Base-by-base conservation (phyloP, 2,797 vertebrate genomes). In the Notolabrus celidotus region DNA sequence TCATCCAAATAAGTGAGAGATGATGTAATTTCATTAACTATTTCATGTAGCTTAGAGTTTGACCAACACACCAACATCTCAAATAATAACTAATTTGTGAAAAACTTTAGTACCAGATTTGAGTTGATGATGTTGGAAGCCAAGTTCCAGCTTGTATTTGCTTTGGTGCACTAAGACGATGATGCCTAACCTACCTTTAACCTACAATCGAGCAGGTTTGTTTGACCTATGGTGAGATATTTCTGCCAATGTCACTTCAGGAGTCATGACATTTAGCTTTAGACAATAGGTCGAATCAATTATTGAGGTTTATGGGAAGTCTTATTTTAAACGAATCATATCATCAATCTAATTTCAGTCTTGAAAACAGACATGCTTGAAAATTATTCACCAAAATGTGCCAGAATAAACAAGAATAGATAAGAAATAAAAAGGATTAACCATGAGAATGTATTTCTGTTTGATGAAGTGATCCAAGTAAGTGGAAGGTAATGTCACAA, bases 221-320 rank as follows among this genome's bases (percentile, higher is more conserved):
- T 57, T 27, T 53, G 69, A 57, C 5, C 39, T 36, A 1, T 8
- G 4, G 71, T 57, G 7, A 19, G 6, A 65, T 39, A 55, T 38
- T 54, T 54, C 11, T 41, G 27, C 10, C 51, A 67, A 62, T 59
- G 47, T 51, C 20, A 7, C 14, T 0, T 12, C 11, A 25, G 53
- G n/a, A 8, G 7, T 23, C n/a, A 8, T 67, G 38, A 42, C 53
- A 74, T 67, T 67, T 14, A 50, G 2, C 7, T n/a, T 5, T 8
- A 27, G 41, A 7, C 10, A 33, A 47, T 17, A 1, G 55, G 31
- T 4, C 11, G 17, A 45, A 59, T 20, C 34, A 20, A 15, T 25
- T 14, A 2, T 20, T 36, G 12, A 62, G 10, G 20, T 2, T 23
- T n/a, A n/a, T n/a, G n/a, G n/a, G n/a, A n/a, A n/a, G n/a, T n/a